Evolutionary conservation across 2,113 vertebrate species (phyloP), one percentile per base, ranked within the genome.

Genomic region (Verasper variegatus): DNA sequence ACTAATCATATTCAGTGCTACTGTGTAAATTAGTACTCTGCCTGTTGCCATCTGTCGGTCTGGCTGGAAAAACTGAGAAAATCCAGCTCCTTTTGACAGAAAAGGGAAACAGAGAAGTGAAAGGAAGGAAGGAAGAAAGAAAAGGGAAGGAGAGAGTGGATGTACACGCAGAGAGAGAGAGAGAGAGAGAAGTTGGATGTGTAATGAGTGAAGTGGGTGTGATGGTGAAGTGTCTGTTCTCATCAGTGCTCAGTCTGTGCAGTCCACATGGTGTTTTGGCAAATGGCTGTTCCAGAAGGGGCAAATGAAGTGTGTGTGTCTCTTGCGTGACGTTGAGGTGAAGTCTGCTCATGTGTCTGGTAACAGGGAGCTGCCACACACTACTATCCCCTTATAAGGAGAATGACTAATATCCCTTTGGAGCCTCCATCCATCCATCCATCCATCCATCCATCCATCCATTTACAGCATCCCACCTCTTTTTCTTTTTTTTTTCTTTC

Each of bases 331-430:
- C 27, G 49, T 59, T 65, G 58, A 71, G 47, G 59, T 80, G 80
- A 81, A 78, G 18, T 70, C 78, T 40, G 47, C 52, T 88, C 81
- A 60, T 52, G 74, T 73, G 80, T 82, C 80, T 74, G 35, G 68
- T 55, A 1, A 8, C n/a, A 26, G 62, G 37, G 57, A 75, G 47
- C 57, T 47, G 59, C 26, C 57, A 47, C 71, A 75, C 68, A 70
- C 72, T 31, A 20, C 21, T 37, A 40, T 83, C 68, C 52, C 91
- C 88, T 77, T 81, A 88, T 77, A 85, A 90, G 91, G 81, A 78
- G 26, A 62, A 14, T 10, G 37, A 68, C 49, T 70, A 61, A 24
- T 45, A 45, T 81, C 81, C 27, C 74, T 69, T 18, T 54, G 68
- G 73, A 55, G 49, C 68, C 63, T 65, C 49, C 62, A 63, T 73